Evolutionary conservation across 2,113 vertebrate species (phyloP).

Genomic region (Onychostoma macrolepis): DNA sequence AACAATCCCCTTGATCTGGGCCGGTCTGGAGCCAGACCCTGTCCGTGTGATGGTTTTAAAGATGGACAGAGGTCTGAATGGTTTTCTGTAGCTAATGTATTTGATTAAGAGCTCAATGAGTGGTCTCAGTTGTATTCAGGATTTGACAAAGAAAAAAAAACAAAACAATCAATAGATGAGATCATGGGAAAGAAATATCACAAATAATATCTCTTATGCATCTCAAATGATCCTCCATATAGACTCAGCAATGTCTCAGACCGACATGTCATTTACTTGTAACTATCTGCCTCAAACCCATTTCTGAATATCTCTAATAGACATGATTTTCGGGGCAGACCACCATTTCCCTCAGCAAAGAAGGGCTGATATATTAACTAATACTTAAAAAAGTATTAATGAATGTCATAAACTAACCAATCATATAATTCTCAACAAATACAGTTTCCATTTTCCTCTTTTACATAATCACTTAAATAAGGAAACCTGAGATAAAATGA

Average conservation of each 20-base stretch:
- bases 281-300: not conserved
- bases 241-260: not conserved
- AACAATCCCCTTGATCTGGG: not conserved
- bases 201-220: not conserved
- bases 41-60: not conserved
- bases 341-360: not conserved
- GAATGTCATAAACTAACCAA: not conserved
- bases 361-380: too few species aligned
- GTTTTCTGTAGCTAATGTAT: not conserved
- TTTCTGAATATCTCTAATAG: not conserved
- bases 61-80: not conserved
- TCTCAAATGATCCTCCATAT: not conserved
- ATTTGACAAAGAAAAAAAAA: not conserved
- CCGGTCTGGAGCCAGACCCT: slow-evolving; percentile 2
- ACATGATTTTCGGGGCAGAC: too few species aligned
- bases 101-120: not conserved
- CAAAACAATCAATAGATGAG: not conserved
- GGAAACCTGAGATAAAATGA: too few species aligned
- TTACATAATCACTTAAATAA: too few species aligned
- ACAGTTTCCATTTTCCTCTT: not conserved
- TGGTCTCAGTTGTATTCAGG: not conserved
- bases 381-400: not conserved
- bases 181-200: not conserved
- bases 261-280: not conserved
- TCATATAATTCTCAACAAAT: not conserved